Evolutionary conservation across 2,888 invertebrate genomes (phyloP), one percentile per base, ranked within the genome.

Genomic region (Gibbula magus): DNA sequence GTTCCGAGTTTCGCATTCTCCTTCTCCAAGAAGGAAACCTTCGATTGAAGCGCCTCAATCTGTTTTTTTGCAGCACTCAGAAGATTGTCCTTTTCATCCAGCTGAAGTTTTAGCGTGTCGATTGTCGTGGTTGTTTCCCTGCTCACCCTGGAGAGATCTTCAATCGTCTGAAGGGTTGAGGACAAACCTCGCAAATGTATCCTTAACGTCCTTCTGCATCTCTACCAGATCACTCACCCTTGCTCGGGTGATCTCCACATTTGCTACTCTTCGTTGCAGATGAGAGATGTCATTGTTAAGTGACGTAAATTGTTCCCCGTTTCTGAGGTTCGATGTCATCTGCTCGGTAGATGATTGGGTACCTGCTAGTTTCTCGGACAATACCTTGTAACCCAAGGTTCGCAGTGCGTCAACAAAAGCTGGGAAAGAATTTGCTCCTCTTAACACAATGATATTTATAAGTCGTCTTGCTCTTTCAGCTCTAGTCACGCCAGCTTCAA

Each of bases 1-100:
- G 39, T 4, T 39, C 35, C 35, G n/a, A 70, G 35, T n/a, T 18
- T 18, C n/a, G 39, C 70, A 70, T 70, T 70, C 35, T 70, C 70
- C 0, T 20, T 20, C n/a, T 70, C 70, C 7, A 70, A 7, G 18
- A 10, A n/a, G 10, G 18, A 29, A 20, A 70, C 70, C 70, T 70
- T 70, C 1, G 70, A 29, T 25, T 70, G 35, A 18, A 70, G 35
- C 20, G 5, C 39, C 10, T 39, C 39, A 8, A 70, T 70, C 20
- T 70, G 70, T 10, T 39, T 39, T 20, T 8, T 70, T 16, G 70
- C 70, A 3, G 29, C 70, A 20, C 13, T 20, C 20, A 70, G 70
- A 70, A 70, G 70, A 8, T 70, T 29, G 18, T 70, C 70, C 39
- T 70, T 70, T 18, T 70, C 39, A 20, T 70, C 70, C 10, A 70